Evolutionary conservation across 2,113 vertebrate species (phyloP), one percentile per base, ranked within the genome.

Genomic region (Misgurnus mizolepis): DNA sequence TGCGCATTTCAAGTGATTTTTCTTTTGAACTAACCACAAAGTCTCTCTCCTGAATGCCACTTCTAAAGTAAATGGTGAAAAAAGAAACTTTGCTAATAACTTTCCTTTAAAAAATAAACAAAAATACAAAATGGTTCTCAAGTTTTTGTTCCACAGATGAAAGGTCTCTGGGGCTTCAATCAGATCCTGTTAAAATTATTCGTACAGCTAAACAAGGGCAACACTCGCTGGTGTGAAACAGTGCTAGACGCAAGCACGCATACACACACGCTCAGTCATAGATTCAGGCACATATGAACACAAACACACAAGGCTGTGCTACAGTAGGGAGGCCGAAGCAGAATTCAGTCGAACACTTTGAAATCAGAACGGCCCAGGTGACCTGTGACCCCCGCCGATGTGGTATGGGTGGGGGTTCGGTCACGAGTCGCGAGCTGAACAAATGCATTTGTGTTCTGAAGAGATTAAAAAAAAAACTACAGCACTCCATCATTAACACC

Each of bases 401-500:
- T 86, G 43, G 17, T 45, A 12, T 14, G 62, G 65, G 77, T 18
- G n/a, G 14, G 6, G 17, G 55, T 58, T 18, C n/a, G 55, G 55
- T 58, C 55, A 58, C 55, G n/a, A 17, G 89, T 87, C 82, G 81
- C 82, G 82, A 71, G 81, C 72, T 72, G 65, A 62, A 73, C 53
- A 22, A 64, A 82, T 83, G 76, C 55, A 22, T 60, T 80, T 86
- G 87, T 70, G 85, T 90, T 86, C 80, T 85, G 78, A 80, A 73
- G 71, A 88, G 80, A 90, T 90, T 55, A 93, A 91, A 91, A 91
- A 94, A 95, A 93, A 90, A 22, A 90, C 94, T 94, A 95, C 95
- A 95, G 95, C 93, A 94, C 95, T 96, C 94, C 90, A 88, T 83
- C 88, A 93, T 93, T 88, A 89, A 95, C 96, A 91, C 94, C 94